A percentile compares a stretch with the other conserved stretches of the same genome.
Conservation (phyloP, 2,888 invertebrate genomes). For the Schrankia costaestrigalis region DNA sequence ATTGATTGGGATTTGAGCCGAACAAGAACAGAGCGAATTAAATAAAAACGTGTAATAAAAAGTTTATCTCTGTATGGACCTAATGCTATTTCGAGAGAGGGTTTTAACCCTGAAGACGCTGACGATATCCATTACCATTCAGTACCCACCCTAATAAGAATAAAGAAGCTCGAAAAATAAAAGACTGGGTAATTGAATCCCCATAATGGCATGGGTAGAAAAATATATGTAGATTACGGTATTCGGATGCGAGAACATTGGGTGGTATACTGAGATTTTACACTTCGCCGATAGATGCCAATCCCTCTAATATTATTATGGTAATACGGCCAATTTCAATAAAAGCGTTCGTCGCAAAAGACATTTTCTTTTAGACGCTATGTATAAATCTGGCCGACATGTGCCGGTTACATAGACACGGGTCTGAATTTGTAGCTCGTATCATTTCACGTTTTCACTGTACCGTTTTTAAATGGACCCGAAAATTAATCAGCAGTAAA, state of each 20-base stretch:
- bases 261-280: constrained; percentile 68
- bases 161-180: constrained; percentile 57
- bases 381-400: constrained; percentile 67
- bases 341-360: constrained; percentile 68
- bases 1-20: constrained; percentile 30
- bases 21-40: constrained; percentile 33
- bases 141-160: constrained; percentile 45
- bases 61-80: constrained; percentile 37
- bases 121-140: constrained; percentile 48
- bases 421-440: constrained; percentile 68
- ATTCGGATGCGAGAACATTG: constrained; percentile 55
- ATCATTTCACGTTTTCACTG: constrained; percentile 49
- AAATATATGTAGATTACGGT: constrained; percentile 62
- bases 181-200: constrained; percentile 67
- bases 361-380: constrained; percentile 60
- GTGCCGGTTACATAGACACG: constrained; percentile 56
- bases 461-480: constrained; percentile 26
- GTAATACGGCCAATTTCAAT: constrained; percentile 77
- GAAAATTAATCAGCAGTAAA: no score
- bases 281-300: constrained; percentile 72
- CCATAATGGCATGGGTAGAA: constrained; percentile 55
- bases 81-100: constrained; percentile 36
- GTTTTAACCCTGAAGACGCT: constrained; percentile 39
- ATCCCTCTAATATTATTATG: constrained; percentile 79
- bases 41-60: constrained; percentile 39